Evolutionary conservation across 2,888 invertebrate species (phyloP).

Genomic region (Rhopalosiphum nymphaeae): DNA sequence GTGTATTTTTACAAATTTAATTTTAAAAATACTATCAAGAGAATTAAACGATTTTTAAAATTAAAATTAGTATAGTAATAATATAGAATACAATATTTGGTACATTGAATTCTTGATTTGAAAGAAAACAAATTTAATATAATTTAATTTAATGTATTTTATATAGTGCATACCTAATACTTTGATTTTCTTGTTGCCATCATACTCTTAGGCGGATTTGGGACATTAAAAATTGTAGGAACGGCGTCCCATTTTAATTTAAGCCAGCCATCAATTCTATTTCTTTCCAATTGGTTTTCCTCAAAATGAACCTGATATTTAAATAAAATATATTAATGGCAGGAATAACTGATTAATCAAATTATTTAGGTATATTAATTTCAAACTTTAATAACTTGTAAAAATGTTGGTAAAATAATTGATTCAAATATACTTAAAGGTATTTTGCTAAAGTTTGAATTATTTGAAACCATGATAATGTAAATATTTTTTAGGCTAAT

Average conservation of each 20-base stretch:
- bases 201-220: not conserved
- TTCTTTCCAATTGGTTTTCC: not conserved
- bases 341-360: not conserved
- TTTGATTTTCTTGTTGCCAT: conserved; percentile 1
- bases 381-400: not conserved
- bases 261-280: not conserved
- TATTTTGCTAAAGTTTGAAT: not conserved
- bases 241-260: conserved; percentile 16
- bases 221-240: conserved; percentile 5
- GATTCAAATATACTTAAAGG: not conserved
- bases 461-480: conserved; percentile 21
- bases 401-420: too few species aligned
- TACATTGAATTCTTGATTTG: too few species aligned
- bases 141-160: too few species aligned
- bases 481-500: conserved; percentile 20
- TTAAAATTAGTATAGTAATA: too few species aligned
- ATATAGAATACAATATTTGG: too few species aligned
- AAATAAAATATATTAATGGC: not conserved
- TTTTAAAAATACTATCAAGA: too few species aligned
- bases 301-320: conserved; percentile 30
- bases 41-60: too few species aligned
- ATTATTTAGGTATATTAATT: not conserved
- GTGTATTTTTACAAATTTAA: too few species aligned
- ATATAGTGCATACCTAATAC: not conserved
- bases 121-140: too few species aligned